A percentile compares a stretch with the other conserved stretches of the same genome.
These are phyloP conservation scores for Acinonyx jubatus DNA, from an alignment of 2,113 vertebrate genomes.

Conservation along the genomic window DNA sequence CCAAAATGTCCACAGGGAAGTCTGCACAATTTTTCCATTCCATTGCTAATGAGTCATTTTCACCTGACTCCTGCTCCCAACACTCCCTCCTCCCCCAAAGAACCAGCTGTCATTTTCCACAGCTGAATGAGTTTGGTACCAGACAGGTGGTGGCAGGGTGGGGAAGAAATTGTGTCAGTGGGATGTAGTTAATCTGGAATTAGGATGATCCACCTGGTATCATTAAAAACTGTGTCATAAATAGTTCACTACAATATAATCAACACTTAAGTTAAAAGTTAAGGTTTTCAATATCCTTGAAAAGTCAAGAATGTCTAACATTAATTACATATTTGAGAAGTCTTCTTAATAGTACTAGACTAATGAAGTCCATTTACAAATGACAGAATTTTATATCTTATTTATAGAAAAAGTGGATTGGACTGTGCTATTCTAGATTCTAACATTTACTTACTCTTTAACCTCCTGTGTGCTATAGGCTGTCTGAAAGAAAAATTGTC, in stretches of 20 bases:
- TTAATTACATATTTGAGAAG: neutral
- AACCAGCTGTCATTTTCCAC: slow-evolving; percentile 75
- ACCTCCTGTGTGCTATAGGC: neutral
- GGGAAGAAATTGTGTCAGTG: slow-evolving; percentile 48
- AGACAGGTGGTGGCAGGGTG: slow-evolving; percentile 66
- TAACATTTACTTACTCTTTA: neutral
- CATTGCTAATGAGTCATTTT: slow-evolving; percentile 76
- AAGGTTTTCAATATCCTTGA: neutral
- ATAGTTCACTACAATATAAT: slow-evolving; percentile 30
- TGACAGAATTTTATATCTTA: neutral
- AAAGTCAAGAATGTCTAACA: neutral
- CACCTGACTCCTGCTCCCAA: slow-evolving; percentile 63
- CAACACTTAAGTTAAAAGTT: slow-evolving; percentile 1
- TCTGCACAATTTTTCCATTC: slow-evolving; percentile 72
- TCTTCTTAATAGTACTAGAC: neutral
- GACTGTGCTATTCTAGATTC: neutral
- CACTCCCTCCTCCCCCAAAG: neutral
- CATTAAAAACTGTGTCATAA: slow-evolving; percentile 57
- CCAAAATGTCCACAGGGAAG: slow-evolving; percentile 26
- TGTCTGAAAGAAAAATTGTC: neutral
- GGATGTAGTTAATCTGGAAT: slow-evolving; percentile 72
- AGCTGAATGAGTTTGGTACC: slow-evolving; percentile 62
- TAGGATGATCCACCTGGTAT: slow-evolving; percentile 64
- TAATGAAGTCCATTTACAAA: neutral
- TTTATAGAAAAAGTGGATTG: neutral